Base-by-base conservation (phyloP, 2,888 invertebrate species). In the Bellardia pandia region DNA sequence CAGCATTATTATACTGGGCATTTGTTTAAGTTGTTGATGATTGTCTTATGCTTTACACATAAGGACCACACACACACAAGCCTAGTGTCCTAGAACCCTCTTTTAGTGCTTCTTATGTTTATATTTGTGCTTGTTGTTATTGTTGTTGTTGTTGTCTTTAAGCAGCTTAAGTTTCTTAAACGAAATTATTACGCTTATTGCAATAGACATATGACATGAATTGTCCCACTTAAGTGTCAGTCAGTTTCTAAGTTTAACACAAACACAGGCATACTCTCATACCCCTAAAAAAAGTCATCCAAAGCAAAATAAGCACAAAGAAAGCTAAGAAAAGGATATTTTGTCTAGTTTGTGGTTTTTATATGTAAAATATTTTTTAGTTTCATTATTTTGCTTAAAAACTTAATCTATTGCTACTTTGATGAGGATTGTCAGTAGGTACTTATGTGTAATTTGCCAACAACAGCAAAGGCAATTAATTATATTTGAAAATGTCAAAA, bases 181-280 rank as follows among this genome's bases (percentile, higher is more conserved):
- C 48, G 64, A 88, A 83, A 85, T 88, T 85, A 85, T 88, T 82
- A 82, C 71, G 78, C 82, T 88, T 79, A 88, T 88, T 85, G 88
- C 82, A 79, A 48, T 76, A 79, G 88, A 82, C 88, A 85, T 79
- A 85, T 88, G 88, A 88, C 85, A 88, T 85, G 82, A 69, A 76
- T 68, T 84, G 62, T 75, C 60, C 75, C 48, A 69, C 78, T 82
- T 75, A 74, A 75, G 75, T 86, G 84, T 68, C 84, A 84, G 53
- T 66, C 42, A 68, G 74, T 74, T 58, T 60, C 23, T 53, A 42
- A 80, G 4, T 53, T 45, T 3, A 64, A 53, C 11, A 23, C n/a
- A 51, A 13, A 53, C 37, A 16, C 42, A 48, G 13, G 11, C 30
- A 13, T n/a, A 58, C 2, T 33, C 13, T 42, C 30, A 13, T 16